These are phyloP conservation scores for Uloborus diversus DNA, from an alignment of 1,140 invertebrate genomes.

Conservation along the genomic window DNA sequence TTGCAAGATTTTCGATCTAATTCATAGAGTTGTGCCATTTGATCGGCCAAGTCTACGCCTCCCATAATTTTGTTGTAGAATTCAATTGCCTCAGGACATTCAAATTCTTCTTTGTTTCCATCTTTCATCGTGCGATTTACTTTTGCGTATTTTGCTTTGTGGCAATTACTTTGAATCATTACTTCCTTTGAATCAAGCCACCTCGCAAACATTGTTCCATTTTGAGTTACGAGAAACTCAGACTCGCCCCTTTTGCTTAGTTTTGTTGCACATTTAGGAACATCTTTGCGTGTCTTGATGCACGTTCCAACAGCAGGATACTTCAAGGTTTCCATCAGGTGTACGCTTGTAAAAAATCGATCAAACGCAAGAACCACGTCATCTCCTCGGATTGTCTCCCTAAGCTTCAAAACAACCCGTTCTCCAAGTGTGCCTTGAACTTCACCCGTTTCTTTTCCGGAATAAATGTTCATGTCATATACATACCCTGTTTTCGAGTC, in stretches of 20 bases:
- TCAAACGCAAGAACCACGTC: conserved; percentile 5
- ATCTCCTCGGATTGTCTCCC: conserved; percentile 4
- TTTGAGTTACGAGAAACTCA: conserved; percentile 59
- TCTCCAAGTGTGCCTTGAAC: conserved; percentile 4
- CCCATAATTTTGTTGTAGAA: conserved; percentile 67
- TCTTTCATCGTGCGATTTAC: conserved; percentile 50
- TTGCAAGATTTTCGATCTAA: conserved; percentile 58
- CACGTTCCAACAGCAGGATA: conserved; percentile 3
- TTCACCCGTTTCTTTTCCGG: conserved; percentile 37
- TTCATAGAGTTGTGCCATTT: conserved; percentile 59
- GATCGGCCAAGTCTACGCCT: conserved; percentile 66
- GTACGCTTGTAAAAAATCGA: not conserved
- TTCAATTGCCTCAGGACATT: too few species aligned
- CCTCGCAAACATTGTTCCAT: conserved; percentile 39
- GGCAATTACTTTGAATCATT: conserved; percentile 58
- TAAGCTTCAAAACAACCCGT: conserved; percentile 42
- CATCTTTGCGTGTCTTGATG: conserved; percentile 51
- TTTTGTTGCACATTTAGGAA: conserved; percentile 45
- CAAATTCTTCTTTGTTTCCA: conserved; percentile 26
- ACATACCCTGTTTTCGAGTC: conserved; percentile 51
- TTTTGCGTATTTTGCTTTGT: conserved; percentile 32
- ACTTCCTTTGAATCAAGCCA: conserved; percentile 59
- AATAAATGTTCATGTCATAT: conserved; percentile 56
- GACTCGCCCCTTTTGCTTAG: conserved; percentile 27
- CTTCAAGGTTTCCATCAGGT: conserved; percentile 7